Evolutionary conservation across 2,797 vertebrate genomes (phyloP).

Genomic region (Carapus acus): DNA sequence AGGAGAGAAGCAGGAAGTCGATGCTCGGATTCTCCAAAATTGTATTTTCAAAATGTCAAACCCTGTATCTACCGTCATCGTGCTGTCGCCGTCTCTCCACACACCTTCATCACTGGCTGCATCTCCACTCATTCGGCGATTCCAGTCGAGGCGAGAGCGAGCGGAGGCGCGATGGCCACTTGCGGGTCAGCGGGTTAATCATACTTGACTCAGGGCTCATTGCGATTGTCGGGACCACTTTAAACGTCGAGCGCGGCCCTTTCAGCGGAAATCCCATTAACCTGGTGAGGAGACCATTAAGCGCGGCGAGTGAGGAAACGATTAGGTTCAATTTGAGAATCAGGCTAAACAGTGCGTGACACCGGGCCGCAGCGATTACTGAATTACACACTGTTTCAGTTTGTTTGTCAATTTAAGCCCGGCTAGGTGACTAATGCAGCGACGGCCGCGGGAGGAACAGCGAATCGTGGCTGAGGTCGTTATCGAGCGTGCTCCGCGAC

Average conservation of each 20-base stretch:
- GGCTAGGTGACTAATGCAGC: slow-evolving; percentile 15
- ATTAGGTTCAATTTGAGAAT: slow-evolving; percentile 63
- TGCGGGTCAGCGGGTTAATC: slow-evolving; percentile 67
- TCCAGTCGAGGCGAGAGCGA: slow-evolving; percentile 32
- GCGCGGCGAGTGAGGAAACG: slow-evolving; percentile 55
- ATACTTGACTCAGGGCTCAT: slow-evolving; percentile 65
- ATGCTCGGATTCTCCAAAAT: too few relatives aligned
- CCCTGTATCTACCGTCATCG: slow-evolving; percentile 3
- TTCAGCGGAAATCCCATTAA: slow-evolving; percentile 71
- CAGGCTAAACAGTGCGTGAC: slow-evolving; percentile 40
- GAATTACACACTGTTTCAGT: slow-evolving; percentile 3
- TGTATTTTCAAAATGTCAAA: not conserved
- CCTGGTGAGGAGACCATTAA: slow-evolving; percentile 63
- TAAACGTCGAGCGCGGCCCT: slow-evolving; percentile 52
- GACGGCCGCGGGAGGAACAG: not conserved
- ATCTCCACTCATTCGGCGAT: slow-evolving; percentile 15
- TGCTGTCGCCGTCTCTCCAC: not conserved
- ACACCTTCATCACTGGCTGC: slow-evolving; percentile 20
- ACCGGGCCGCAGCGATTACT: slow-evolving; percentile 10
- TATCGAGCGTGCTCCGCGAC: too few relatives aligned
- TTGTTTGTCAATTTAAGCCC: slow-evolving; percentile 24
- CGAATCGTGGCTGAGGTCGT: not conserved
- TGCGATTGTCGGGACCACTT: slow-evolving; percentile 67
- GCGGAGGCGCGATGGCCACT: slow-evolving; percentile 42
- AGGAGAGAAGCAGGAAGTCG: not conserved